Conservation (phyloP, 1,140 invertebrate genomes). For the Ectropis grisescens region DNA sequence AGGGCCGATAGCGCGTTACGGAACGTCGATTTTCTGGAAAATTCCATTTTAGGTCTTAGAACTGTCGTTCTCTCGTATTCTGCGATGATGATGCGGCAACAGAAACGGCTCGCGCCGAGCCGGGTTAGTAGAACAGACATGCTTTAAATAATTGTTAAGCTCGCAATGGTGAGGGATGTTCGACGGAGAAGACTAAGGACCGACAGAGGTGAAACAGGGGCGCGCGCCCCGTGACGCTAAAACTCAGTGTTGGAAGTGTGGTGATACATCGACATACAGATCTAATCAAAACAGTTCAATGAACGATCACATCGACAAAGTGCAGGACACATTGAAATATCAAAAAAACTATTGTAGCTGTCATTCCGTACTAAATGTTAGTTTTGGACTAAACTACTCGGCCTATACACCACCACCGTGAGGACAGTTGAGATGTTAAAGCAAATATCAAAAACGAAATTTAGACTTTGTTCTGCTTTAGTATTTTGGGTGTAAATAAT, state of each 20-base stretch:
- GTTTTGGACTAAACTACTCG: slow-evolving; percentile 53
- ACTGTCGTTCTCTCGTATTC: slow-evolving; percentile 30
- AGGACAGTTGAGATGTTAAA: slow-evolving; percentile 46
- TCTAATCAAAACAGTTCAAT: slow-evolving; percentile 55
- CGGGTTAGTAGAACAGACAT: slow-evolving; percentile 59
- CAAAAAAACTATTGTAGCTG: slow-evolving; percentile 57
- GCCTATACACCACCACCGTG: slow-evolving; percentile 65
- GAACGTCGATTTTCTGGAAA: slow-evolving; percentile 72
- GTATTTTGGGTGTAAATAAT: slow-evolving; percentile 31
- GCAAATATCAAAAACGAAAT: slow-evolving; percentile 70
- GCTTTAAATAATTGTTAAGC: slow-evolving; percentile 65
- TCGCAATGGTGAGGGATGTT: slow-evolving; percentile 62
- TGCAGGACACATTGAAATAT: slow-evolving; percentile 61
- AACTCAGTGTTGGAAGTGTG: slow-evolving; percentile 46
- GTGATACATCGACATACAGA: slow-evolving; percentile 66
- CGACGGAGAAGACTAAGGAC: slow-evolving; percentile 52
- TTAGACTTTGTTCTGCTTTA: slow-evolving; percentile 65
- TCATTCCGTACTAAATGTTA: slow-evolving; percentile 62
- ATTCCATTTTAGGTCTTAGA: slow-evolving; percentile 63
- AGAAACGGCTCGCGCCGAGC: slow-evolving; percentile 59
- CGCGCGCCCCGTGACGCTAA: slow-evolving; percentile 25
- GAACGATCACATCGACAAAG: slow-evolving; percentile 64
- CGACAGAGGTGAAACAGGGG: slow-evolving; percentile 38
- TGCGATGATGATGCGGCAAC: slow-evolving; percentile 60
- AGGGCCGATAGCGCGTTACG: slow-evolving; percentile 69